Evolutionary conservation across 2,797 vertebrate species (phyloP).

Genomic region (Anniella stebbinsi): DNA sequence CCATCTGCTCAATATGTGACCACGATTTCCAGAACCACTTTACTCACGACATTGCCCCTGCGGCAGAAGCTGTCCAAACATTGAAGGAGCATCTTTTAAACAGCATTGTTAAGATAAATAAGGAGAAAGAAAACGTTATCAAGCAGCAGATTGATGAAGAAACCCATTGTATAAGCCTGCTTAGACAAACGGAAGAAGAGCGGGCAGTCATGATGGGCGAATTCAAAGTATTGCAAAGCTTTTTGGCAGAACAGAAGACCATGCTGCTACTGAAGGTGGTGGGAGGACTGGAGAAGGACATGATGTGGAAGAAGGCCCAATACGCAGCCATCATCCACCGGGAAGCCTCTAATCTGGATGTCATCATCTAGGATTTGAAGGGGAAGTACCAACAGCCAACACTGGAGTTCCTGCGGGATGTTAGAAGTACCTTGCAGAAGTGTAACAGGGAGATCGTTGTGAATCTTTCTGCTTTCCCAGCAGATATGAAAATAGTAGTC

Average conservation of each 20-base stretch:
- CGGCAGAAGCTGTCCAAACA: slow-evolving; percentile 3
- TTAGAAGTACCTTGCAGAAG: too few species aligned
- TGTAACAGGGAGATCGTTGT: not conserved
- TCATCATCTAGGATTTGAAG: not conserved
- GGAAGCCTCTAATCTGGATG: not conserved
- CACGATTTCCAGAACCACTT: not conserved
- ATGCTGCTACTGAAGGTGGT: not conserved
- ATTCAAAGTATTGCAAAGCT: not conserved
- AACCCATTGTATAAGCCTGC: too few species aligned
- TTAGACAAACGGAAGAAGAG: not conserved
- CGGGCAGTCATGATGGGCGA: not conserved
- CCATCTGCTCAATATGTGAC: slow-evolving; percentile 14
- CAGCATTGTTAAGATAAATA: too few species aligned
- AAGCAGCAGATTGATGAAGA: too few species aligned
- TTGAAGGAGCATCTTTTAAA: too few species aligned
- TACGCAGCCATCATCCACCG: not conserved
- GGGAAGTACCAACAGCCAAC: not conserved
- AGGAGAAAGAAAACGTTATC: too few species aligned
- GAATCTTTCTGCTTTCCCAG: not conserved
- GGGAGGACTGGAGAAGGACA: not conserved
- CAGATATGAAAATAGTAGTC: not conserved
- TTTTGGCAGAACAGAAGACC: not conserved
- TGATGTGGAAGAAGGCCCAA: not conserved
- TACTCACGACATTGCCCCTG: not conserved
- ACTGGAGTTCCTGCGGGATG: not conserved